Base-by-base conservation (phyloP, 2,113 vertebrate species). In the Clarias batrachus region DNA sequence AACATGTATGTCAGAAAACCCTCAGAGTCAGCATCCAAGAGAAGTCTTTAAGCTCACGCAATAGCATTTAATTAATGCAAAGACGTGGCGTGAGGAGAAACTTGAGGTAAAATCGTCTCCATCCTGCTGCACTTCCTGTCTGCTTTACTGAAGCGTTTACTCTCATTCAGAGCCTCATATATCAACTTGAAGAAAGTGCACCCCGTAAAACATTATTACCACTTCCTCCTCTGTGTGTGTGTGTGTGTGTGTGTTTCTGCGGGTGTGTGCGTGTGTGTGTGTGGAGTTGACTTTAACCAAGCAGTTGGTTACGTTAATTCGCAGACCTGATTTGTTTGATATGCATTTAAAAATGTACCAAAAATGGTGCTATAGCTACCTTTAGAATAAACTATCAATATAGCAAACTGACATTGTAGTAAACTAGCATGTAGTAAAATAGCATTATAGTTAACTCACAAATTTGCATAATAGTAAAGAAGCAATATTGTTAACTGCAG, bases 181-280 rank as follows among this genome's bases (percentile, higher is more conserved):
- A 82, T 85, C 85, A 91, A n/a, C 57, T 70, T 19, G 71, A 81
- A 87, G 87, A 66, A 77, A 73, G 76, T 84, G 81, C 74, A 79
- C 68, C 41, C 83, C 3, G 5, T 78, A 88, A 90, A 89, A 90
- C 86, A 86, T 92, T 88, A 93, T 37, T 25, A 90, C 41, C 84
- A 78, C 85, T 89, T 91, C 87, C 83, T 90, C 82, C 88, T 90
- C 4, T 66, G 6, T 10, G 7, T 54, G 19, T 3, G 17, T 21
- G 8, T 13, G 57, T 80, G 9, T 63, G 30, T 81, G 59, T 48
- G 79, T 60, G 78, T 81, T 30, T 60, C 30, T 19, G 27, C 17
- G 76, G 30, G 52, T 30, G 77, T 16, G 19, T 70, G 30, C 37
- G 70, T 70, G 70, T 70, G 70, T 9, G 70, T 19, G 70, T 8